Base-by-base conservation (phyloP, 2,797 vertebrate species). In the Melanotaenia boesemani region DNA sequence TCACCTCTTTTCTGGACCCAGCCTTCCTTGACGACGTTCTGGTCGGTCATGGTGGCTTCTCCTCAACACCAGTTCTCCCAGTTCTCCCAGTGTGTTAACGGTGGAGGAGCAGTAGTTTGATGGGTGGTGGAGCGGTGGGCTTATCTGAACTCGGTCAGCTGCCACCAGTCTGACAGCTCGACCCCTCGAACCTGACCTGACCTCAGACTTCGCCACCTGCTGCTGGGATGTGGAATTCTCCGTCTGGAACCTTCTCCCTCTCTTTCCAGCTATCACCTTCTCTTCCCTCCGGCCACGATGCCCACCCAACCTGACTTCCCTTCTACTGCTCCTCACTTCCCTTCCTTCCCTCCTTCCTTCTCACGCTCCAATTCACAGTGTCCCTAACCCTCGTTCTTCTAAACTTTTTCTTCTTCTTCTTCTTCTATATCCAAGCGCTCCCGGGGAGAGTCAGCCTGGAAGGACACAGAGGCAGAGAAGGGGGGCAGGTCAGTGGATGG, bases 1-100 rank as follows among this genome's bases (percentile, higher is more conserved):
- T 91, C 80, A 93, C 94, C 94, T 94, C 94, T 84, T 74, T 95
- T 95, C 86, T 95, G 94, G 81, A 95, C 94, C 94, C 94, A 95
- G 82, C 94, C 94, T 87, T 95, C 94, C 91, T 95, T 95, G 76
- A 95, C 90, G 64, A 95, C 94, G 75, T 93, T 94, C 90, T 93
- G 94, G 91, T 95, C 94, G 74, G 94, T 95, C 94, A 95, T 95
- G 91, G 90, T 94, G 92, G 88, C 88, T 77, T 81, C 65, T 82
- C 86, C 86, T 89, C 63, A 76, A 83, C 88, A 74, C 83, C 86
- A 39, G 74, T 44, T 60, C 86, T 89, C 85, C 91, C 85, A 87
- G 86, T 63, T 86, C 86, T 89, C 88, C 92, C 90, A 93, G 91
- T 80, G 88, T 89, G 90, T 72, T 86, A 6, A 32, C 32, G 32